phyloP scores from a whole-genome alignment of 1,140 invertebrate genomes.

The Saccostrea echinata region DNA sequence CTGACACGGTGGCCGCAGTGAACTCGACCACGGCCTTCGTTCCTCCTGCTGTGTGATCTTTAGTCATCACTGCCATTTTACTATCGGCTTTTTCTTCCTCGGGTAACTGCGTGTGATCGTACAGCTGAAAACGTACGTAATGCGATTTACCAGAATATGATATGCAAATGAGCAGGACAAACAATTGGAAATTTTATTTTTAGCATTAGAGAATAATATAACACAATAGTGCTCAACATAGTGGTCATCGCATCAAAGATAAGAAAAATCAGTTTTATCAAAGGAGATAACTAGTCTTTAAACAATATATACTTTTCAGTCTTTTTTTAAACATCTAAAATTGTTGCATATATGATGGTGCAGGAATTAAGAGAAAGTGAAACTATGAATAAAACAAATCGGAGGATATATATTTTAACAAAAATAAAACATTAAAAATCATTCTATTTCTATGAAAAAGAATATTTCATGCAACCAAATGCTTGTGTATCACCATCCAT shows the following conservation, averaged over 20 bases:
- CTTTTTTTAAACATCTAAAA: not conserved
- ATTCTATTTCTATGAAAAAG: not conserved
- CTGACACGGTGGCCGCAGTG: constrained; percentile 82
- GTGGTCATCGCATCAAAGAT: too few species aligned
- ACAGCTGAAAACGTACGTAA: constrained; percentile 62
- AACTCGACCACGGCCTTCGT: constrained; percentile 84
- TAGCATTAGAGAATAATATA: not conserved
- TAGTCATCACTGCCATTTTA: constrained; percentile 41
- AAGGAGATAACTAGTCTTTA: too few species aligned
- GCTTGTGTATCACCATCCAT: not conserved
- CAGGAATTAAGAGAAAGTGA: not conserved
- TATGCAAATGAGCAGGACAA: not conserved
- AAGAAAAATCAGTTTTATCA: too few species aligned
- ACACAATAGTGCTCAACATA: not conserved
- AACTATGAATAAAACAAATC: not conserved
- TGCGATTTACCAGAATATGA: not conserved
- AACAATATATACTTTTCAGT: too few species aligned
- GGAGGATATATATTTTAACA: not conserved
- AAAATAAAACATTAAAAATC: not conserved
- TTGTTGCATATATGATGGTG: not conserved
- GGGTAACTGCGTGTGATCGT: constrained; percentile 64
- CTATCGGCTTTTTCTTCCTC: constrained; percentile 59
- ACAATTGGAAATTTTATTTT: not conserved
- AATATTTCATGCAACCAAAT: not conserved
- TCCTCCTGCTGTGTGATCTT: constrained; percentile 72